Conservation (phyloP, 92 coral and sea anemone genomes). For the Palythoa heliodiscus region DNA sequence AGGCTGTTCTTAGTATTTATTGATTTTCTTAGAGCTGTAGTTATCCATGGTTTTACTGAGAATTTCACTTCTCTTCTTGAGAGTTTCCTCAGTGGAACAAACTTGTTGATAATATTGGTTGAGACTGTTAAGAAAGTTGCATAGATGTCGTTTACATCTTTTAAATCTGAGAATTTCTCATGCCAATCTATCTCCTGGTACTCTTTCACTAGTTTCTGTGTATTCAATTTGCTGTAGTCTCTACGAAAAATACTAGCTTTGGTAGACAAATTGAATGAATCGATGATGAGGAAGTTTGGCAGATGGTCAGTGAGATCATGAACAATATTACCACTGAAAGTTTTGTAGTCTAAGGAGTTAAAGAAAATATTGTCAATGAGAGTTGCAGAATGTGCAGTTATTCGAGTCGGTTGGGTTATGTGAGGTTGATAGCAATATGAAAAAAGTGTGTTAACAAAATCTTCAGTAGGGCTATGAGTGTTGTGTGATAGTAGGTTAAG, state of each 20-base stretch:
- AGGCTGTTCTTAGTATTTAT: constrained; percentile 46
- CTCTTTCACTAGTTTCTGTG: constrained; percentile 1
- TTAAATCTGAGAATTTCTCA: background rate
- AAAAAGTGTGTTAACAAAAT: constrained; percentile 28
- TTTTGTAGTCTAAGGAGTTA: constrained; percentile 22
- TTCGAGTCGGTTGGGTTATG: constrained; percentile 41
- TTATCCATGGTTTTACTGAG: constrained; percentile 60
- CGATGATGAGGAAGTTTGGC: background rate
- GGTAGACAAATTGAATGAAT: background rate
- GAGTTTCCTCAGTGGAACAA: constrained; percentile 51
- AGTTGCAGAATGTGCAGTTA: constrained; percentile 33
- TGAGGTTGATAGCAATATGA: constrained; percentile 32
- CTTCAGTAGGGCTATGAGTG: constrained; percentile 34
- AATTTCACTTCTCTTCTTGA: constrained; percentile 53
- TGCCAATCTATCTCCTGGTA: constrained; percentile 41
- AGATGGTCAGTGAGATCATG: background rate
- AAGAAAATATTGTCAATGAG: constrained; percentile 39
- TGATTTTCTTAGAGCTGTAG: constrained; percentile 48
- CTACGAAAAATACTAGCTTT: constrained; percentile 7
- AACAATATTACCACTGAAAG: constrained; percentile 27
- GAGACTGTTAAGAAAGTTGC: constrained; percentile 41
- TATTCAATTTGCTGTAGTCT: constrained; percentile 17
- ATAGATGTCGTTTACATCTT: constrained; percentile 53
- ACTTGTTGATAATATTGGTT: constrained; percentile 44
- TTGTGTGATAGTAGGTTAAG: constrained; percentile 16